Conservation (phyloP, 2,888 invertebrate species). For the Tholera decimalis region DNA sequence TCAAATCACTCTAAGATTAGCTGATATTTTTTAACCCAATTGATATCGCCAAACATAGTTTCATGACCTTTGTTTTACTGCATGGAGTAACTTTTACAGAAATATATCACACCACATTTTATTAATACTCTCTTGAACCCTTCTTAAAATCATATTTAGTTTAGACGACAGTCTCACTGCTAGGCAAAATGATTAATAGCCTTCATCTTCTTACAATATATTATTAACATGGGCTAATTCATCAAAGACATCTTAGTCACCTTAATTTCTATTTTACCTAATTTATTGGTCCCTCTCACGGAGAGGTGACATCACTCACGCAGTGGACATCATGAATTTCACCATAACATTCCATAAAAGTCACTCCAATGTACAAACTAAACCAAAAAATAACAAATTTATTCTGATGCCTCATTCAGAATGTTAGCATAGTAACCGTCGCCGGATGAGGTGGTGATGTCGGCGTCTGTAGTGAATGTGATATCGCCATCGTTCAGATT, state of each 20-base stretch:
- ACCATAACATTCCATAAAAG: constrained; percentile 20
- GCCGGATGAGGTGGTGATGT: background rate
- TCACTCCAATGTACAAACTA: constrained; percentile 11
- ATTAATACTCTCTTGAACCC: background rate
- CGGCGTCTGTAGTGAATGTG: background rate
- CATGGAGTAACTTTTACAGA: constrained; percentile 34
- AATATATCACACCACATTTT: background rate
- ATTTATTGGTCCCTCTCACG: constrained; percentile 15
- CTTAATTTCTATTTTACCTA: background rate
- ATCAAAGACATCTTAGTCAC: background rate
- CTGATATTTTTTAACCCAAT: constrained; percentile 9
- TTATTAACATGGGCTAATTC: background rate
- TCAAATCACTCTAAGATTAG: constrained; percentile 22
- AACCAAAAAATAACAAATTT: background rate
- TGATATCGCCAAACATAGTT: constrained; percentile 8
- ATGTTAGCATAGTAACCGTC: background rate
- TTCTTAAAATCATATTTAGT: background rate
- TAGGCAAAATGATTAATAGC: background rate
- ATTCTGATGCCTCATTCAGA: constrained; percentile 17
- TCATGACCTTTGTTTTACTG: background rate
- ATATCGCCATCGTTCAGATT: constrained; percentile 1
- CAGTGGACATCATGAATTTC: background rate
- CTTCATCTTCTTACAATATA: background rate
- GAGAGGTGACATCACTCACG: constrained; percentile 15
- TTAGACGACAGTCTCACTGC: background rate